Base-by-base conservation (phyloP, 2,888 invertebrate species). In the Callyntrura guangdongensis region DNA sequence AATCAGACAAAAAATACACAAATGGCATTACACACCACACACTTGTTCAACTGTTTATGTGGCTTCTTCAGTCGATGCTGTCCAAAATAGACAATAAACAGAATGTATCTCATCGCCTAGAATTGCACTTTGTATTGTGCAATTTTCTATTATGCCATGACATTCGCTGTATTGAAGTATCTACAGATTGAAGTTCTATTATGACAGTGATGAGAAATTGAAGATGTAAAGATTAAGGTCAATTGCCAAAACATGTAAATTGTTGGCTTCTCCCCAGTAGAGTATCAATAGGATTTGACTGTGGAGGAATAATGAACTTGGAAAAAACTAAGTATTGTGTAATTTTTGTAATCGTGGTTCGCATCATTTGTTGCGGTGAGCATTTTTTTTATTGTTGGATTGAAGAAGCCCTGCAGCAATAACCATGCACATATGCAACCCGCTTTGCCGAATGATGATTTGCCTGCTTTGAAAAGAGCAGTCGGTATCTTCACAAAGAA, bases 141-240 rank as follows among this genome's bases (percentile, higher is more conserved):
- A 53, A 53, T 53, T 53, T 53, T 53, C n/a, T 3, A 36, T 36
- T 36, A 36, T n/a, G n/a, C 5, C 36, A 36, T 36, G 36, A 53
- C 53, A n/a, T 53, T 14, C 20, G 20, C n/a, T 14, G n/a, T 53
- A 12, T 14, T 53, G 53, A 53, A 2, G n/a, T 53, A n/a, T 53
- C 12, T 14, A 53, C 11, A n/a, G 20, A 25, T 64, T 64, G 25
- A 0, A 64, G 17, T 17, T 25, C 72, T 77, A 77, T 77, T 77
- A 49, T 74, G 74, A 22, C 49, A 22, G 14, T 49, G 77, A 22
- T 64, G 64, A 25, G 64, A 64, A 64, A 64, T 49, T 77, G 77
- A 49, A 47, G 77, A 77, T 77, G 20, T 9, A 77, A 74, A 77
- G 77, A 77, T 77, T 77, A 77, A 77, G 77, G 77, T 77, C 77